phyloP scores from a whole-genome alignment of 2,888 invertebrate species.

The Amphipoea oculea region DNA sequence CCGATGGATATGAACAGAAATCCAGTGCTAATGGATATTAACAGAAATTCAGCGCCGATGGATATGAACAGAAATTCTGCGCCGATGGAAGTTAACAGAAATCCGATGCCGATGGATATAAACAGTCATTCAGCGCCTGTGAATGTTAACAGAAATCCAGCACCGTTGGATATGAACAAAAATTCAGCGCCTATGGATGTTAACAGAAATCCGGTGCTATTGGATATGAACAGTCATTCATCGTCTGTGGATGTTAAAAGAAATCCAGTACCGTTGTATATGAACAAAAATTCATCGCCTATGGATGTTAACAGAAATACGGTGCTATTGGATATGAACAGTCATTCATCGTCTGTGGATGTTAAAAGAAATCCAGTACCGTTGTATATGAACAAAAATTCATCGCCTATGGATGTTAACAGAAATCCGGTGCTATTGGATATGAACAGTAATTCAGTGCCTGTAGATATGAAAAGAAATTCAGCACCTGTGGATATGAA shows the following conservation, averaged over 20 bases:
- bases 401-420: neutral
- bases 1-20: neutral
- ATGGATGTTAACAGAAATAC: too few relatives aligned
- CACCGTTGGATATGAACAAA: neutral
- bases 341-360: neutral
- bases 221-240: neutral
- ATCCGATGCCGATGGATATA: neutral
- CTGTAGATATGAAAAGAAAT: neutral
- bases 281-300: too few relatives aligned
- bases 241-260: neutral
- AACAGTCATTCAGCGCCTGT: neutral
- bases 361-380: too few relatives aligned
- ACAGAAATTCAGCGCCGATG: neutral
- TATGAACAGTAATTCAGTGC: too few relatives aligned
- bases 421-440: neutral
- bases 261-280: neutral
- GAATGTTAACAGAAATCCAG: too few relatives aligned
- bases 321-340: too few relatives aligned
- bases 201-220: neutral
- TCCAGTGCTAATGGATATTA: neutral
- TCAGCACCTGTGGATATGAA: neutral
- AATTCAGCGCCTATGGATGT: neutral
- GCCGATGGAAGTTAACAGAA: accelerated
- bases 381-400: neutral
- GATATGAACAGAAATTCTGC: neutral